Conservation (phyloP, 2,113 vertebrate genomes). For the Salminus brasiliensis region DNA sequence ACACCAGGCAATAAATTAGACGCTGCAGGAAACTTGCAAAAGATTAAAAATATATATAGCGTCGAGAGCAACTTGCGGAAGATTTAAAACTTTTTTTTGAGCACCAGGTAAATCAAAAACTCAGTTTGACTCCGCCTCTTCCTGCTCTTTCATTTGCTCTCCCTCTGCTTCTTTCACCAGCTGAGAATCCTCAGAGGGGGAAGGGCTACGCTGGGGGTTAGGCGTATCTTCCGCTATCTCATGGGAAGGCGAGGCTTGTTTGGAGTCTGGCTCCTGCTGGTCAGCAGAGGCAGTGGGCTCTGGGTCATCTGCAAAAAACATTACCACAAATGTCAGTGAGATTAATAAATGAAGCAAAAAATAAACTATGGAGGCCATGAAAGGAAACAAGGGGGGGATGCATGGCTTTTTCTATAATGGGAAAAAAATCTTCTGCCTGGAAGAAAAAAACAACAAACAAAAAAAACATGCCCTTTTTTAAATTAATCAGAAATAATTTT, state of each 20-base stretch:
- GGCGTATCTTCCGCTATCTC: not conserved
- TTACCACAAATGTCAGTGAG: not conserved
- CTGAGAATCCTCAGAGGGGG: constrained; percentile 12
- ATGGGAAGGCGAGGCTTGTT: not conserved
- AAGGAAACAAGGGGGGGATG: no score
- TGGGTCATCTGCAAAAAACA: constrained; percentile 38
- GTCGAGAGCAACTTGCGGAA: not conserved
- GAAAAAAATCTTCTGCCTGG: no score
- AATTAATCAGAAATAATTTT: no score
- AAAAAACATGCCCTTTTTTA: no score
- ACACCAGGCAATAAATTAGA: constrained; percentile 13
- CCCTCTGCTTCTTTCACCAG: constrained; percentile 6
- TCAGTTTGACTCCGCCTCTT: constrained; percentile 29
- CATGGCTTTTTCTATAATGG: not conserved
- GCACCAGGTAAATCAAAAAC: constrained; percentile 4
- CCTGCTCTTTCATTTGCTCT: not conserved
- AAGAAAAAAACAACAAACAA: no score
- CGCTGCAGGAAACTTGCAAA: not conserved
- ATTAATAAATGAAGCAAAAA: not conserved
- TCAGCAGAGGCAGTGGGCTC: constrained; percentile 17
- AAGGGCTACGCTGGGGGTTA: not conserved
- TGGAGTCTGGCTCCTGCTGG: not conserved
- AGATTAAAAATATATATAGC: constrained; percentile 10
- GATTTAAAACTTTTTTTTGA: not conserved
- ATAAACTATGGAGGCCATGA: not conserved